Conservation (phyloP, 2,797 vertebrate species). For the Pseudopleuronectes americanus region DNA sequence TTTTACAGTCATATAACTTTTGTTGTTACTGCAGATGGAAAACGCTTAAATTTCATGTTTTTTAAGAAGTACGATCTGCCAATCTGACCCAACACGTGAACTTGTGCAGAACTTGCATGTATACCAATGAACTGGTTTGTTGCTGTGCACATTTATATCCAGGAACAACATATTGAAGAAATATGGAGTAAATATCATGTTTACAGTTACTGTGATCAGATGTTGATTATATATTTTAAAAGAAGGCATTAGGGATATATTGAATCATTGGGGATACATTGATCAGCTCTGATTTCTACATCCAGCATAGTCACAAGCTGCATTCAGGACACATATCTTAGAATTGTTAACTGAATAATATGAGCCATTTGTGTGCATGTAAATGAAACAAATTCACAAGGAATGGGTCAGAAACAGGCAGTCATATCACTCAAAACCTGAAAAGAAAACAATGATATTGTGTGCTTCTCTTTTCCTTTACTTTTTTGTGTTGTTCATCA, state of each 20-base stretch:
- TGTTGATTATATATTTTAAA: conserved; percentile 16
- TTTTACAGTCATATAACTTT: conserved; percentile 50
- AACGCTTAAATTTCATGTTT: conserved; percentile 11
- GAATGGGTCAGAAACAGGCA: conserved; percentile 48
- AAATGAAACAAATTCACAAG: conserved; percentile 41
- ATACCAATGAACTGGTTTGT: conserved; percentile 55
- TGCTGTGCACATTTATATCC: conserved; percentile 39
- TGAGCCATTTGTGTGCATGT: conserved; percentile 49
- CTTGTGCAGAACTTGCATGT: conserved; percentile 42
- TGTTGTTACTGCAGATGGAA: conserved; percentile 46
- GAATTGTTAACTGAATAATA: conserved; percentile 19
- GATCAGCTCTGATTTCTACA: neutral
- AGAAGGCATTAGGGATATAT: conserved; percentile 14
- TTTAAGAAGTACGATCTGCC: conserved; percentile 38
- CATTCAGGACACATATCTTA: neutral
- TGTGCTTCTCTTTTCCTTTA: conserved; percentile 43
- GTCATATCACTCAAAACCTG: conserved; percentile 22
- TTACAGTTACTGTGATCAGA: conserved; percentile 10
- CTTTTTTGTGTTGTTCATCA: conserved; percentile 19
- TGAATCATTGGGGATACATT: conserved; percentile 3
- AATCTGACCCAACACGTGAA: conserved; percentile 63
- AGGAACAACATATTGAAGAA: conserved; percentile 23
- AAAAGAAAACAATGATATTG: conserved; percentile 36
- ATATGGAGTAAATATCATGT: conserved; percentile 4
- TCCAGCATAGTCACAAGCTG: conserved; percentile 4